Conservation (phyloP, 2,113 vertebrate genomes). For the Cephalopholis sonnerati region DNA sequence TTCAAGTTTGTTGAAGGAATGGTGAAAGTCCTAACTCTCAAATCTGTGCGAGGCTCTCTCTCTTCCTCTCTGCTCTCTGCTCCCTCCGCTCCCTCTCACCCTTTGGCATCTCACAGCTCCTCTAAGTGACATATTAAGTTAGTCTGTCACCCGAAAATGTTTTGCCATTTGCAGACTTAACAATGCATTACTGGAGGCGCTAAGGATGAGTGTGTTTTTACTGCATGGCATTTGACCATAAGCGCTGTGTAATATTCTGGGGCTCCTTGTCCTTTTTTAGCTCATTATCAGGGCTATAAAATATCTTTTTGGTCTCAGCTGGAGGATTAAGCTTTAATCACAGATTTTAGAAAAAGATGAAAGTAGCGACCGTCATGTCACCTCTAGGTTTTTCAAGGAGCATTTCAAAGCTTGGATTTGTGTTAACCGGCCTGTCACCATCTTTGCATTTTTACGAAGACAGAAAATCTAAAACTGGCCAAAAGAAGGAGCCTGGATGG, state of each 20-base stretch:
- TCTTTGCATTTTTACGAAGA: not conserved
- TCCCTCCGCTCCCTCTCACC: not conserved
- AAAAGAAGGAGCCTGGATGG: not conserved
- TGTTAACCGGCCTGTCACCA: not conserved
- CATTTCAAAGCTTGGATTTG: not conserved
- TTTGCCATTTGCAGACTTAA: constrained; percentile 54
- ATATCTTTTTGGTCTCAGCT: constrained; percentile 17
- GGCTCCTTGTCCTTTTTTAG: constrained; percentile 10
- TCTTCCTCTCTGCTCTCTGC: not conserved
- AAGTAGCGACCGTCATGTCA: not conserved
- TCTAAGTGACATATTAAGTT: constrained; percentile 49
- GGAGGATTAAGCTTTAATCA: constrained; percentile 28
- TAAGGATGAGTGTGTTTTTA: constrained; percentile 47
- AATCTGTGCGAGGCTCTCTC: not conserved
- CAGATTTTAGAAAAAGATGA: constrained; percentile 3
- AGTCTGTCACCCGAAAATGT: constrained; percentile 42
- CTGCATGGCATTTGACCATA: constrained; percentile 40
- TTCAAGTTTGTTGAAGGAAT: constrained; percentile 36
- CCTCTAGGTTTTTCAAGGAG: constrained; percentile 2
- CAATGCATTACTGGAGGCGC: constrained; percentile 21
- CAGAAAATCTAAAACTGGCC: not conserved
- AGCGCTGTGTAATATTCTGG: constrained; percentile 29
- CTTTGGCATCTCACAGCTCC: constrained; percentile 18
- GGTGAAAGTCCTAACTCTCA: constrained; percentile 8
- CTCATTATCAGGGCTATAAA: constrained; percentile 34